Evolutionary conservation across 2,888 invertebrate species (phyloP), one percentile per base, ranked within the genome.

Genomic region (Steinernema carpocapsae): DNA sequence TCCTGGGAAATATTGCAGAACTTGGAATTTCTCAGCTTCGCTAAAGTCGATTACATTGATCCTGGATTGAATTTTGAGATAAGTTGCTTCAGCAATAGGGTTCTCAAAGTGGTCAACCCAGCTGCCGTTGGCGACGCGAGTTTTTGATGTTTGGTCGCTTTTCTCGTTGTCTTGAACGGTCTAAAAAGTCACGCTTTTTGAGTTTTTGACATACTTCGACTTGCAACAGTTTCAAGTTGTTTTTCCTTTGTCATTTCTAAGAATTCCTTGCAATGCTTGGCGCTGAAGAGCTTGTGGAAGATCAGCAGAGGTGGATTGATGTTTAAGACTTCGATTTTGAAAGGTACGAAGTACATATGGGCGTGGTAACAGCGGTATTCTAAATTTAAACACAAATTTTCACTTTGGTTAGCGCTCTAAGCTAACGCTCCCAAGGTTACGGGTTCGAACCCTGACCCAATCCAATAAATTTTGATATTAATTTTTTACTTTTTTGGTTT

Each of bases 1-100:
- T 1, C 82, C 84, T 0, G 76, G 75, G 7, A 72, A 32, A 70
- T 84, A 84, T 22, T 76, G 76, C 10, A 83, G 76, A 10, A 73
- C 72, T 17, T 75, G 74, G 72, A 79, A 80, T 19, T 22, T 19
- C n/a, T 81, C 76, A 2, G 78, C 72, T 45, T 73, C 71, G n/a
- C 56, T 32, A 32, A 80, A 76, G 43, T 74, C 56, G 72, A 80
- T 79, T 14, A 74, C 77, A 24, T 72, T 45, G n/a, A 77, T 75
- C 37, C 76, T 37, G 0, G 32, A 7, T 29, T 77, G 77, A n/a
- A 76, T 59, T 24, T 43, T 51, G n/a, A 72, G 24, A 56, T 72
- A 79, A 3, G 72, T 64, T 2, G 72, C 32, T 22, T 14, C 32
- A n/a, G 73, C 46, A n/a, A 71, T 29, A 6, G 32, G 7, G 6